Evolutionary conservation across 2,888 invertebrate species (phyloP).

Genomic region (Morpho achilles): DNA sequence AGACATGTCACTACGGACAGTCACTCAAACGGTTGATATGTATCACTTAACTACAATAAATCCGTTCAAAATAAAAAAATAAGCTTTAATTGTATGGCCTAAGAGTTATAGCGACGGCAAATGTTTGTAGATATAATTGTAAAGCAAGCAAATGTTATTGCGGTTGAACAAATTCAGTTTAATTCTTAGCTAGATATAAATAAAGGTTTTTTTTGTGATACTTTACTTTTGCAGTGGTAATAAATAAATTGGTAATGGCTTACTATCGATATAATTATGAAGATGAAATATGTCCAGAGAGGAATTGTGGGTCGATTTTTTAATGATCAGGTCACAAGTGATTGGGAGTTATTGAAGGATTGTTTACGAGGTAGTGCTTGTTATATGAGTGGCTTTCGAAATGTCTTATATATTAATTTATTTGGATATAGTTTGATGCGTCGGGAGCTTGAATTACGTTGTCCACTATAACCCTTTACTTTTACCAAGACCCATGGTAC

Average conservation of each 20-base stretch:
- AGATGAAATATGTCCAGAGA: conserved; percentile 26
- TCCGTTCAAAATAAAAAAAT: not conserved
- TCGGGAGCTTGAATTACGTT: too few relatives aligned
- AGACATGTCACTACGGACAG: conserved; percentile 24
- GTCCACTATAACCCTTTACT: too few relatives aligned
- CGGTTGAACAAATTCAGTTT: not conserved
- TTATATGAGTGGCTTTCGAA: not conserved
- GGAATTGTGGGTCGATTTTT: conserved; percentile 24
- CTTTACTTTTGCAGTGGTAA: not conserved
- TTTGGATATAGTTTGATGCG: too few relatives aligned
- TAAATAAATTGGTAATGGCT: conserved; percentile 10
- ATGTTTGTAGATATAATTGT: conserved; percentile 4
- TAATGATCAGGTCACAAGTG: conserved; percentile 24
- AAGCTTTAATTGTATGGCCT: conserved; percentile 7
- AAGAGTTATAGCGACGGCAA: conserved; percentile 2
- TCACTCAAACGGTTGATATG: conserved; percentile 17
- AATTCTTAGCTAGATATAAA: not conserved
- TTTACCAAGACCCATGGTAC: too few relatives aligned
- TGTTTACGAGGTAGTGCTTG: conserved; percentile 12
- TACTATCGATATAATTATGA: conserved; percentile 28
- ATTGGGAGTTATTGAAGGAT: conserved; percentile 21
- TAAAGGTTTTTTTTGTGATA: conserved; percentile 6
- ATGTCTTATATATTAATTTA: too few relatives aligned
- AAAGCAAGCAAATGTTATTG: not conserved
- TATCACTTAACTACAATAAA: conserved; percentile 6